Base-by-base conservation (phyloP, 1,140 invertebrate genomes). In the Centruroides sculpturatus region DNA sequence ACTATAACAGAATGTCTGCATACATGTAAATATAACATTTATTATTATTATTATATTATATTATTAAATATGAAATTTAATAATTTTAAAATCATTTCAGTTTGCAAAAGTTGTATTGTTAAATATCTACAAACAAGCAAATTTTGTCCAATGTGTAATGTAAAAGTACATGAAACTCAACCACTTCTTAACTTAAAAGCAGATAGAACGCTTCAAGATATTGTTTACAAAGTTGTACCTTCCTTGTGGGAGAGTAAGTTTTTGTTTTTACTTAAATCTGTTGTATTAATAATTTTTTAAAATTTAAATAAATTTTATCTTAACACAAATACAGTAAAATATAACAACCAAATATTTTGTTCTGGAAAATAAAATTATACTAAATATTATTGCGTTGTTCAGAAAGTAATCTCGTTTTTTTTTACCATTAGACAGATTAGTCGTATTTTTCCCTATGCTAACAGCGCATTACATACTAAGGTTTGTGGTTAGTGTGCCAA, bases 181-280 rank as follows among this genome's bases (percentile, higher is more conserved):
- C 92, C 93, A 12, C 76, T 96, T 47, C 87, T 95, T 70, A 94
- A 96, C 70, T 92, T 97, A 67, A 92, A 90, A 73, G 92, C 94
- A 76, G 94, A 98, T 77, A 81, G 93, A 68, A 97, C 92, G 60
- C 89, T 98, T 85, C 94, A 98, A 76, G 92, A 97, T 78, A 94
- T 98, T 75, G 92, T 97, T 55, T 97, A 94, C 76, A 97, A 97
- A 81, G 76, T 94, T 66, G 90, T 94, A 66, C 90, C 90, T 63
- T 83, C 92, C 70, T 78, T 94, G 64, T 89, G 92, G 77, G 86
- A 90, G 74, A 66, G 88, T 89, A 76, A 65, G 56, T 66, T 41
- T 41, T 23, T 1, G 5, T 41, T 41, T 41, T 41, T 41, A 41
- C 8, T 41, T 41, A 6, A 23, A 23, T 23, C 23, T 23, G 23